phyloP scores from a whole-genome alignment of 1,140 invertebrate genomes.

The Drosophila willistoni region DNA sequence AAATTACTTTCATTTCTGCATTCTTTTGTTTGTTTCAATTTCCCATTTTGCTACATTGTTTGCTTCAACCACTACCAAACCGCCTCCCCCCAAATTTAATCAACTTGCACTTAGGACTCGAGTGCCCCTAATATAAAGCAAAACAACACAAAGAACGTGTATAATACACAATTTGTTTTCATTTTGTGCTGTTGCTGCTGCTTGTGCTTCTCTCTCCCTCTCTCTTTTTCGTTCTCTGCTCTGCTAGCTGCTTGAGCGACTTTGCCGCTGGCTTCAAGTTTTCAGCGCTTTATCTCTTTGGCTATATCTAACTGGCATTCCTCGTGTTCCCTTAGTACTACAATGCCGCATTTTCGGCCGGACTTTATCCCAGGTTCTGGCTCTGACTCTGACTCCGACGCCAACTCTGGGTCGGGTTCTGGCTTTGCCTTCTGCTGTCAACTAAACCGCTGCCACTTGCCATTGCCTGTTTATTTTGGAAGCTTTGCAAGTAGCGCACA shows the following conservation, averaged over 20 bases:
- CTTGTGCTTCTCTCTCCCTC: not conserved
- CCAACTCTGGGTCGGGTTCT: not conserved
- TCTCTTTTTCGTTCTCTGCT: too few relatives aligned
- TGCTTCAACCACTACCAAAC: not conserved
- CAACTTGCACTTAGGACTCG: slow-evolving; percentile 28
- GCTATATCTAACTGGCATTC: slow-evolving; percentile 32
- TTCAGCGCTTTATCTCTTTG: slow-evolving; percentile 69
- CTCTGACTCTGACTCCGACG: not conserved
- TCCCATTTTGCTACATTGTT: not conserved
- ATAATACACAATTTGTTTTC: slow-evolving; percentile 74
- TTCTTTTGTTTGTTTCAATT: not conserved
- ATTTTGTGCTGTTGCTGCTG: slow-evolving; percentile 52
- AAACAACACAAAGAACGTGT: slow-evolving; percentile 34
- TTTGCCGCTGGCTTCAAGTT: slow-evolving; percentile 67
- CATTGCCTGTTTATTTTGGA: slow-evolving; percentile 74
- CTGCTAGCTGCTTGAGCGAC: slow-evolving; percentile 41
- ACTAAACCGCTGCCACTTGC: slow-evolving; percentile 76
- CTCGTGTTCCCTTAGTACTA: slow-evolving; percentile 4
- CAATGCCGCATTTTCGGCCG: not conserved
- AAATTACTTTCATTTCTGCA: too few relatives aligned
- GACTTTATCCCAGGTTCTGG: not conserved
- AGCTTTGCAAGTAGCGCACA: slow-evolving; percentile 21
- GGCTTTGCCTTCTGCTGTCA: slow-evolving; percentile 42
- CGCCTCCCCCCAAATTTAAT: not conserved
- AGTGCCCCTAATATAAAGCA: slow-evolving; percentile 55